Percentiles rank a stretch among this genome's conserved stretches.
phyloP scores from a whole-genome alignment of 2,888 invertebrate species.

The Pachliopta kotzebuea region DNA sequence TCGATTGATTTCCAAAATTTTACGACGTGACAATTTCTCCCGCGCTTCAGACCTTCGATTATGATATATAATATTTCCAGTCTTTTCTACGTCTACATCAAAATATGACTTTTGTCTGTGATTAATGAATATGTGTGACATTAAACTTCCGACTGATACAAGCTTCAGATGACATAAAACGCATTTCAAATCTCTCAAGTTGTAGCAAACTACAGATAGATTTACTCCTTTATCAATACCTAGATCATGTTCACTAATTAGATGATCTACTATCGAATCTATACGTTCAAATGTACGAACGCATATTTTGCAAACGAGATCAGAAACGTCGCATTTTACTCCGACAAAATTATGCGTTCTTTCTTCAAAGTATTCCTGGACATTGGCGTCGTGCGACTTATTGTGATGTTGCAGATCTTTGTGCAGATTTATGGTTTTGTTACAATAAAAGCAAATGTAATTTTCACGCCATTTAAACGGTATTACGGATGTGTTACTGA shows the following conservation, averaged over 20 bases:
- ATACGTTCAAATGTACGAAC: slow-evolving; percentile 31
- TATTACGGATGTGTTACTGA: slow-evolving; percentile 40
- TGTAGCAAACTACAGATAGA: slow-evolving; percentile 18
- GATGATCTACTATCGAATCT: slow-evolving; percentile 34
- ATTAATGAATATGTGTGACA: slow-evolving; percentile 4
- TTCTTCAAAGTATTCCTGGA: slow-evolving; percentile 5
- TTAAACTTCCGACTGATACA: slow-evolving; percentile 17
- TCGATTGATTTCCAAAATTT: slow-evolving; percentile 15
- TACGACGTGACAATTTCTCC: slow-evolving; percentile 6
- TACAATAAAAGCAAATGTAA: slow-evolving; percentile 40
- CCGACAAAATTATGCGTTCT: not conserved
- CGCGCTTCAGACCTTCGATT: not conserved
- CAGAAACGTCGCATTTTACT: slow-evolving; percentile 35
- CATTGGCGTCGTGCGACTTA: slow-evolving; percentile 35
- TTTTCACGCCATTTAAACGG: slow-evolving; percentile 42
- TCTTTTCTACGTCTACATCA: not conserved
- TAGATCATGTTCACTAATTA: slow-evolving; percentile 29
- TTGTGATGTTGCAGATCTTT: slow-evolving; percentile 39
- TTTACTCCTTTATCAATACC: slow-evolving; percentile 16
- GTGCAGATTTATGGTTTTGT: slow-evolving; percentile 32
- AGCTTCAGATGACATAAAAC: slow-evolving; percentile 25
- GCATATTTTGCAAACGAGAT: slow-evolving; percentile 34
- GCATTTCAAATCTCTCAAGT: slow-evolving; percentile 32
- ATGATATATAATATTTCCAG: not conserved
- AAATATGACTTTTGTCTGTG: slow-evolving; percentile 1